Conservation (phyloP, 2,113 vertebrate genomes). For the Elephas maximus region DNA sequence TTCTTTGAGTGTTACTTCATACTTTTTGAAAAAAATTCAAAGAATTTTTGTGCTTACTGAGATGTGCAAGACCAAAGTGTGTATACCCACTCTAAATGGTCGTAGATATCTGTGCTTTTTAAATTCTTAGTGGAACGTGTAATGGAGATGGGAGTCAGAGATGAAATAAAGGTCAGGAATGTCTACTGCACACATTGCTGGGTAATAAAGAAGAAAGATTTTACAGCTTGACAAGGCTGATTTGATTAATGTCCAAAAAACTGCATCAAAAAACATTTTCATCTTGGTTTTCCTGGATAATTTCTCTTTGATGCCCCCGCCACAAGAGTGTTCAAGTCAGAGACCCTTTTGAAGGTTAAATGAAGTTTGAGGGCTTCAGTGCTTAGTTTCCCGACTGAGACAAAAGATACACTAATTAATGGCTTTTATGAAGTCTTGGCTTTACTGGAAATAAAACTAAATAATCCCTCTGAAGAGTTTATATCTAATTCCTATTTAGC, state of each 20-base stretch:
- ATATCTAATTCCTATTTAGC: slow-evolving; percentile 71
- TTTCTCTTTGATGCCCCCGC: not conserved
- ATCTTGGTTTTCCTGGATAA: slow-evolving; percentile 42
- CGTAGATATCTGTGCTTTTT: too few species aligned
- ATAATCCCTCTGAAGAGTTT: slow-evolving; percentile 70
- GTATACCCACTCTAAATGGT: too few species aligned
- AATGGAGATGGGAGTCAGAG: not conserved
- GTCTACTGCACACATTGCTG: not conserved
- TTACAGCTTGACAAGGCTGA: not conserved
- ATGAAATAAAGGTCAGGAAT: not conserved
- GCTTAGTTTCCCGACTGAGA: slow-evolving; percentile 63
- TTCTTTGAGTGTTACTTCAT: not conserved
- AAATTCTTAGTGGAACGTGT: not conserved
- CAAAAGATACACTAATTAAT: slow-evolving; percentile 77
- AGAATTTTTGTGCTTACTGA: not conserved
- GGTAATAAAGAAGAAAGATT: not conserved
- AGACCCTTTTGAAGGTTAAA: slow-evolving; percentile 70
- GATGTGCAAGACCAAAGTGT: too few species aligned
- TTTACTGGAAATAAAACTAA: slow-evolving; percentile 73
- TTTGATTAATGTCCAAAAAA: not conserved
- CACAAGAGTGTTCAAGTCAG: slow-evolving; percentile 23
- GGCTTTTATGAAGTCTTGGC: slow-evolving; percentile 64
- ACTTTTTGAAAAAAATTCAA: slow-evolving; percentile 1
- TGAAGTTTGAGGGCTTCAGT: slow-evolving; percentile 70
- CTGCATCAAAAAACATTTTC: not conserved